A percentile compares a stretch with the other conserved stretches of the same genome.
Evolutionary conservation across 64 coral and sea anemone species (phyloP).

Genomic region (Hydrozoanthus tunicans): DNA sequence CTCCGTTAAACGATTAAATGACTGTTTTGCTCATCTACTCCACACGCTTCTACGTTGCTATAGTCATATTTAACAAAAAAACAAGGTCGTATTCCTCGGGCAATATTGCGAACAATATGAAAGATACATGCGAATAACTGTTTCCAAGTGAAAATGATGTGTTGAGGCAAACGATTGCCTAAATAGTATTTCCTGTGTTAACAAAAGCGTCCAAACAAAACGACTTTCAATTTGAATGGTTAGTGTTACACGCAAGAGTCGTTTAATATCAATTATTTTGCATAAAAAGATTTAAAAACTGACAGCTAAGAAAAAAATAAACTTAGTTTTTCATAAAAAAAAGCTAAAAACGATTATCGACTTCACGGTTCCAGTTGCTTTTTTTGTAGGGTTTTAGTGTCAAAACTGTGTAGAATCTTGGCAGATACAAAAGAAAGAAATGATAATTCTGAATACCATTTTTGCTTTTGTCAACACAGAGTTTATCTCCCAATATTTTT

Average conservation of each 20-base stretch:
- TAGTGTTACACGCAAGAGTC: conserved; percentile 1
- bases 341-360: too few species aligned
- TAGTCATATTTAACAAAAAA: background rate
- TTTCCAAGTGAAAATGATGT: conserved; percentile 34
- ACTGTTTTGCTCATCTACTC: background rate
- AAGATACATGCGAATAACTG: background rate
- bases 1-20: background rate
- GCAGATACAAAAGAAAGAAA: background rate
- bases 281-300: background rate
- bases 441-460: background rate
- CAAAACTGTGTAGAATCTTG: background rate
- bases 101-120: background rate
- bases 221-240: conserved; percentile 24
- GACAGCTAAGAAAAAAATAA: background rate
- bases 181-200: background rate
- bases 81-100: background rate
- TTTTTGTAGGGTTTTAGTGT: background rate
- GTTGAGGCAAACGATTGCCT: conserved; percentile 14
- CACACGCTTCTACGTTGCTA: conserved; percentile 19
- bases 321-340: too few species aligned
- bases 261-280: conserved; percentile 20
- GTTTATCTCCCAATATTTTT: background rate
- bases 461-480: background rate
- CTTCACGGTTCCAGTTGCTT: background rate
- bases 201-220: conserved; percentile 27